These are phyloP conservation scores for Heterochromis multidens DNA, from an alignment of 2,113 vertebrate genomes.

Conservation along the genomic window DNA sequence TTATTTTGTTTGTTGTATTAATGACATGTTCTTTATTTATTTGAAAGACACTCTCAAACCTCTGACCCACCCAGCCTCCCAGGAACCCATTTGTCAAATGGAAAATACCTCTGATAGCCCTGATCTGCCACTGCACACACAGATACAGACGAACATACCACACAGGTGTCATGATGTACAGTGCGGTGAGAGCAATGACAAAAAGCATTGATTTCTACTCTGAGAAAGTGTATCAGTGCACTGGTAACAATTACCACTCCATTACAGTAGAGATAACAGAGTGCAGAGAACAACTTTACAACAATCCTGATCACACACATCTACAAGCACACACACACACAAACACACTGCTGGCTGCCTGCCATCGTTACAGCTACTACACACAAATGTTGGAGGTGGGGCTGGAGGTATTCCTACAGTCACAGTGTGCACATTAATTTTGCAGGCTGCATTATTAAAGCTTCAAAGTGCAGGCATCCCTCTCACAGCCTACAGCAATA, in stretches of 20 bases:
- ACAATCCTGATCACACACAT: neutral
- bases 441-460: conserved; percentile 13
- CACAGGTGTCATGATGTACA: neutral
- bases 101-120: neutral
- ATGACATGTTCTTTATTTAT: neutral
- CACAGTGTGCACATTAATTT: conserved; percentile 1
- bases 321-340: conserved; percentile 8
- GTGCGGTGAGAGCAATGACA: neutral
- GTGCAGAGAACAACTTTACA: conserved; percentile 7
- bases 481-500: neutral
- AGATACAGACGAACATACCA: neutral
- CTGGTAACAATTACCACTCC: conserved; percentile 36
- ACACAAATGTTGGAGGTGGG: neutral
- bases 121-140: neutral
- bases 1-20: no score
- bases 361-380: neutral
- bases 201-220: conserved; percentile 31
- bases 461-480: neutral
- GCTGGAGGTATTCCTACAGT: neutral
- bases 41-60: neutral
- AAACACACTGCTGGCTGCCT: neutral
- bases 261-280: neutral
- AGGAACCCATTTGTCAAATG: neutral
- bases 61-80: neutral
- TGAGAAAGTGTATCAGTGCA: conserved; percentile 25